Percentiles rank a stretch among this genome's conserved stretches.
phyloP scores from a whole-genome alignment of 2,888 invertebrate species.

The Sminthurinus aureus region DNA sequence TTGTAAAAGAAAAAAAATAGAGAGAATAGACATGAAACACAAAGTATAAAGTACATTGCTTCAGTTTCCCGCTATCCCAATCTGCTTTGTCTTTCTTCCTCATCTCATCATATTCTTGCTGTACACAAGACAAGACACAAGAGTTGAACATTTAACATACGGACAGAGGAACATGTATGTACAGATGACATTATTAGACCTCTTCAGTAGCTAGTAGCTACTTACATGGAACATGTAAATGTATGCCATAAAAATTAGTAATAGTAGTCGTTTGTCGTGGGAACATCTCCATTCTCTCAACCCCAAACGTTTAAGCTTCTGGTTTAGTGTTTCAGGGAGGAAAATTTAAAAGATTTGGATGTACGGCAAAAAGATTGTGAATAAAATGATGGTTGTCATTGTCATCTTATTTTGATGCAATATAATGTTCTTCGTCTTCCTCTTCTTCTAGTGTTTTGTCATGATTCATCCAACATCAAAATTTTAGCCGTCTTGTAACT shows the following conservation, averaged over 20 bases:
- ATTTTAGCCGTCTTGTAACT: background rate
- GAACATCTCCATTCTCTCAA: slow-evolving; percentile 26
- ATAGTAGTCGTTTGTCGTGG: slow-evolving; percentile 18
- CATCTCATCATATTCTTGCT: no score
- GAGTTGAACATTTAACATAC: no score
- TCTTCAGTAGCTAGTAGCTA: slow-evolving; percentile 14
- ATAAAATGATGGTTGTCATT: background rate
- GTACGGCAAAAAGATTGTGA: background rate
- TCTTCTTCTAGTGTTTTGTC: background rate
- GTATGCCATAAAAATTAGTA: slow-evolving; percentile 26
- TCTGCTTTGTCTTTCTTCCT: no score
- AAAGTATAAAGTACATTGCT: no score
- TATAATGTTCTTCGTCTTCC: no score
- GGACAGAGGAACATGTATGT: no score
- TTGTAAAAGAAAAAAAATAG: no score
- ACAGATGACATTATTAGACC: background rate
- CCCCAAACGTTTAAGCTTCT: background rate
- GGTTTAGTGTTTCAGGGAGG: background rate
- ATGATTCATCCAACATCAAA: background rate
- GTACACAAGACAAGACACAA: no score
- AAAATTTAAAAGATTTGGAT: background rate
- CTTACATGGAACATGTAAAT: background rate
- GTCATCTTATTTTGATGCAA: background rate
- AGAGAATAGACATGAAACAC: no score
- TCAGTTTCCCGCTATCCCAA: no score